Evolutionary conservation across 1,140 invertebrate genomes (phyloP), one percentile per base, ranked within the genome.

Genomic region (Sitophilus oryzae): DNA sequence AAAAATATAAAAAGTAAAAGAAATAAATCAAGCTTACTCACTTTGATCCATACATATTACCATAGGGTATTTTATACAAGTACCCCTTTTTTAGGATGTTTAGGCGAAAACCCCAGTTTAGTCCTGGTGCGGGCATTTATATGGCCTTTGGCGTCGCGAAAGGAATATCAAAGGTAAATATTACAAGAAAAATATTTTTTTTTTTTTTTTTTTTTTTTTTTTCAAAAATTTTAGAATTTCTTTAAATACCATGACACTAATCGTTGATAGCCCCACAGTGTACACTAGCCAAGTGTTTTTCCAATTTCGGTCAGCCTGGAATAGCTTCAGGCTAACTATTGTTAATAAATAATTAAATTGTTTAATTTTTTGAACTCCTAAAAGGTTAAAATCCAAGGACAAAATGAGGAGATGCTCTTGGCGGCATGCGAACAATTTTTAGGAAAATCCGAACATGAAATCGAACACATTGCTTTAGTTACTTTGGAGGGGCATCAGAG

Each of bases 381-480:
- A 9, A 47, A 66, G 65, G 65, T 98, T 0, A 98, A 97, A 77
- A 93, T 98, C 58, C 93, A 97, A 77, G 93, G 94, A 1, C 91
- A 94, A 74, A 96, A 96, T 76, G 87, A 93, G 69, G 92, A 98
- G 74, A 97, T 98, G 93, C 75, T 98, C 40, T 78, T 93, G 51
- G 89, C 93, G 5, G 95, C 95, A 1, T 98, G 95, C 72, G 93
- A 98, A 74, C 91, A 97, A 66, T 98, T 98, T 76, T 77, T 98
- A 20, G 93, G 93, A 18, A 97, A 97, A 78, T 75, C 79, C 0
- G 91, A 96, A 70, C 65, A 80, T 5, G 91, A 96, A 72, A 95
- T 98, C 56, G 89, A 89, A 65, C 84, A 91, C 64, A 93, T 98
- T 70, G 94, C 94, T 19, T 77, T 96, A 41, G 93, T 96, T 34